Percentiles rank a stretch among this genome's conserved stretches.
Evolutionary conservation across 2,797 vertebrate genomes (phyloP).

Genomic region (Lophura swinhoii): DNA sequence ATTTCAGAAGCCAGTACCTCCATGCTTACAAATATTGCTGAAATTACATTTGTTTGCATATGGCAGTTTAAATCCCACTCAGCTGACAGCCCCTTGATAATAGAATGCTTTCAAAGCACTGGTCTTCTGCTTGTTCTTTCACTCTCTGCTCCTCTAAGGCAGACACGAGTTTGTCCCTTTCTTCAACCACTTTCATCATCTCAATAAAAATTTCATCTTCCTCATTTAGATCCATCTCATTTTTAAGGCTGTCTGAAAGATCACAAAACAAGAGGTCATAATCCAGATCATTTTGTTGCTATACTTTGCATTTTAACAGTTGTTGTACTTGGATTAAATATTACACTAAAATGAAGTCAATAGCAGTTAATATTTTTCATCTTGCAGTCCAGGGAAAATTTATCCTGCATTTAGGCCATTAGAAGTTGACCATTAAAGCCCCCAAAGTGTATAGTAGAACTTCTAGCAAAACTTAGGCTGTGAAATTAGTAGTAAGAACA

Average conservation of each 20-base stretch:
- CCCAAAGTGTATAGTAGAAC: not conserved
- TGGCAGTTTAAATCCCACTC: constrained; percentile 56
- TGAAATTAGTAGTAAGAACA: not conserved
- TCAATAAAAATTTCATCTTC: constrained; percentile 85
- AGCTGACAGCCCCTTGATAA: constrained; percentile 64
- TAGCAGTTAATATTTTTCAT: not conserved
- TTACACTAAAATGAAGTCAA: not conserved
- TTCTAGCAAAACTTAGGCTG: not conserved
- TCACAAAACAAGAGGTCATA: constrained; percentile 1
- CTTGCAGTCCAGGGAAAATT: not conserved
- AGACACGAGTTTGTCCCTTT: constrained; percentile 85
- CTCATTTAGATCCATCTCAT: constrained; percentile 79
- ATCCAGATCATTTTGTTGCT: not conserved
- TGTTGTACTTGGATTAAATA: not conserved
- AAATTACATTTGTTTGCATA: not conserved
- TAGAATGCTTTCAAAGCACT: constrained; percentile 81
- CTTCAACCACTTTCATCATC: constrained; percentile 91
- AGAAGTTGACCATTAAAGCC: not conserved
- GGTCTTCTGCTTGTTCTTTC: constrained; percentile 86
- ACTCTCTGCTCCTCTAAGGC: constrained; percentile 89
- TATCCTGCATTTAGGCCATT: not conserved
- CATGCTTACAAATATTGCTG: not conserved
- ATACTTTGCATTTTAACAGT: not conserved
- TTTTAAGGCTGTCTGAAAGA: constrained; percentile 75
- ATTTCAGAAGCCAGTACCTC: not conserved